Conservation (phyloP, 2,113 vertebrate genomes). For the Bombycilla garrulus region DNA sequence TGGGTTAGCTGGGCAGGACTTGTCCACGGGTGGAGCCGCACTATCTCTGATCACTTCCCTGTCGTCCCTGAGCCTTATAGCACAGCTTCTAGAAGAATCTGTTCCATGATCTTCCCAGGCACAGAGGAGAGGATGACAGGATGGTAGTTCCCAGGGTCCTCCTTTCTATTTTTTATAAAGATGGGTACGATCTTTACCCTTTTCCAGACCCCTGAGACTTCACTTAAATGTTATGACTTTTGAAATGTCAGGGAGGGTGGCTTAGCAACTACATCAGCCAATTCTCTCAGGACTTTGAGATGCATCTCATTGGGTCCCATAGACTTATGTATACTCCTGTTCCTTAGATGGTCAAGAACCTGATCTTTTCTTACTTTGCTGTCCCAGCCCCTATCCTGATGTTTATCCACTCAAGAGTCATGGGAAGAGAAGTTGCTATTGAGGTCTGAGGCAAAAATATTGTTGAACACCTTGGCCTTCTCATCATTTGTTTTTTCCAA, state of each 20-base stretch:
- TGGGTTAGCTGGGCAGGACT: fast-evolving
- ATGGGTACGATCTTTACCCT: not conserved
- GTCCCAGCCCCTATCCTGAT: not conserved
- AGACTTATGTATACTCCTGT: not conserved
- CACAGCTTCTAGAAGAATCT: not conserved
- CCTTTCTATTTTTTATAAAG: not conserved
- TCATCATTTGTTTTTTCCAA: not conserved
- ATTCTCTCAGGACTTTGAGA: not conserved
- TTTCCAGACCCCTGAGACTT: not conserved
- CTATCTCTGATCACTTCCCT: not conserved
- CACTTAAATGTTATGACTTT: not conserved
- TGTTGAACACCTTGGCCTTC: not conserved
- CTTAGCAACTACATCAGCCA: not conserved
- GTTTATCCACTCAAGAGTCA: no score
- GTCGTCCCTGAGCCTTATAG: not conserved
- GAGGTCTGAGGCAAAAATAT: not conserved
- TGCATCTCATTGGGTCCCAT: not conserved
- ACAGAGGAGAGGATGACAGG: not conserved
- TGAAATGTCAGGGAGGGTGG: not conserved
- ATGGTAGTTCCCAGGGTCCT: fast-evolving
- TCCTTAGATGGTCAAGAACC: not conserved
- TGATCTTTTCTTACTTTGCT: not conserved
- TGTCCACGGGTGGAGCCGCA: not conserved
- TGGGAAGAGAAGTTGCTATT: not conserved
- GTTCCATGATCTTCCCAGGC: not conserved